Percentiles rank a stretch among this genome's conserved stretches.
Conservation (phyloP, 1,140 invertebrate genomes). For the Drosophila sucinea region DNA sequence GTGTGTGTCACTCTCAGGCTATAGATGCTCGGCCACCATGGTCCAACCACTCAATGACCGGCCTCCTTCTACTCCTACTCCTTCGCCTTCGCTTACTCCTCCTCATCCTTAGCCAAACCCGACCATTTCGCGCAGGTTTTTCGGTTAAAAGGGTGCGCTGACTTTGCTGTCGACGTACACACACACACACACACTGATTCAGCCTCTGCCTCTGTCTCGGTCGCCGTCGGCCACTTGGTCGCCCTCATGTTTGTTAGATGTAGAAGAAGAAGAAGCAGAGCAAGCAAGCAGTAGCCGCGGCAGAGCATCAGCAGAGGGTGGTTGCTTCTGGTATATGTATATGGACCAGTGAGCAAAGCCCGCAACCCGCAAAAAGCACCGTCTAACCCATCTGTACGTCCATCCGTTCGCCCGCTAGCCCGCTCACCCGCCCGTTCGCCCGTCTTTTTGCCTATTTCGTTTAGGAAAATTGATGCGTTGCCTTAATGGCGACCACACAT, state of each 20-base stretch:
- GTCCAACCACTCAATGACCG: slow-evolving; percentile 78
- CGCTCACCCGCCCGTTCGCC: not conserved
- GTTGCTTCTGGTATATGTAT: slow-evolving; percentile 10
- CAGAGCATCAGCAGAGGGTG: slow-evolving; percentile 1
- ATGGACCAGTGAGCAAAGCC: slow-evolving; percentile 20
- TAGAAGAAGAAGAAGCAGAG: not conserved
- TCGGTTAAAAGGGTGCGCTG: slow-evolving; percentile 67
- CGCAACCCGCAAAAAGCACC: slow-evolving; percentile 10
- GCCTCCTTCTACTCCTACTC: slow-evolving; percentile 28
- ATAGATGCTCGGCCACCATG: slow-evolving; percentile 37
- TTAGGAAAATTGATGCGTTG: slow-evolving; percentile 52
- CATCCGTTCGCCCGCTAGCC: too few species aligned
- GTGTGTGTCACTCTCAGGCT: slow-evolving; percentile 47
- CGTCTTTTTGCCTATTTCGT: slow-evolving; percentile 19
- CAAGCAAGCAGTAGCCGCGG: not conserved
- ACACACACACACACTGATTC: not conserved
- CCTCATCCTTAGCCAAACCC: slow-evolving; percentile 17
- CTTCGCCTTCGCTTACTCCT: slow-evolving; percentile 1
- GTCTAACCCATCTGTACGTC: not conserved
- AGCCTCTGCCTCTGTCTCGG: slow-evolving; percentile 23
- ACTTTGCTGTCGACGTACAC: slow-evolving; percentile 36
- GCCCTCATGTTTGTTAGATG: slow-evolving; percentile 30
- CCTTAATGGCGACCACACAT: slow-evolving; percentile 51
- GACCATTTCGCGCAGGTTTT: slow-evolving; percentile 47
- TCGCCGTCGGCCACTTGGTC: slow-evolving; percentile 50